Evolutionary conservation across 1,140 invertebrate genomes (phyloP).

Genomic region (Laupala kohalensis): DNA sequence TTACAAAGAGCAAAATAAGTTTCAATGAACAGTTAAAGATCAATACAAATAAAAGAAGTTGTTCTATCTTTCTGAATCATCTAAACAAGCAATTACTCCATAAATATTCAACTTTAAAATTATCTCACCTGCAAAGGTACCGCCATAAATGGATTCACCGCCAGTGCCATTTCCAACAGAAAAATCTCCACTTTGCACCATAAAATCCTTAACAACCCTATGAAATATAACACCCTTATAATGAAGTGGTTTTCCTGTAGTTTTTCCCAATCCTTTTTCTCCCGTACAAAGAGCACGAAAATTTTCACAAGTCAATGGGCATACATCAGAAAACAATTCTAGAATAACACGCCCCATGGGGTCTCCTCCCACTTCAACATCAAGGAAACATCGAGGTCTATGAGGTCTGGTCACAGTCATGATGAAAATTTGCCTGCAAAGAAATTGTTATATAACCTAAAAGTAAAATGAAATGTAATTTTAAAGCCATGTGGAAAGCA

Average conservation of each 20-base stretch:
- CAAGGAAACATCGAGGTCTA: slow-evolving; percentile 69
- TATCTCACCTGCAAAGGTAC: slow-evolving; percentile 63
- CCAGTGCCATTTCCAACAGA: slow-evolving; percentile 82
- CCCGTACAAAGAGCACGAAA: slow-evolving; percentile 86
- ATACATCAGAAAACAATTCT: slow-evolving; percentile 83
- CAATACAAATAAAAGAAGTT: background rate
- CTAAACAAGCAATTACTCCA: background rate
- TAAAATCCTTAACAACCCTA: slow-evolving; percentile 85
- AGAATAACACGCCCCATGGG: slow-evolving; percentile 82
- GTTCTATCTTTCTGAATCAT: background rate
- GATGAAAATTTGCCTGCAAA: background rate
- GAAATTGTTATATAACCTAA: background rate
- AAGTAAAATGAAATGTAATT: too few relatives aligned
- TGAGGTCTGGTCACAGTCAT: slow-evolving; percentile 9
- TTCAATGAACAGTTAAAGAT: background rate
- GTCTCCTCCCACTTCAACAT: slow-evolving; percentile 80
- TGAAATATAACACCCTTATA: slow-evolving; percentile 79
- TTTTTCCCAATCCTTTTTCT: slow-evolving; percentile 63
- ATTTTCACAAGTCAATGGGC: slow-evolving; percentile 88
- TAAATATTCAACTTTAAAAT: background rate
- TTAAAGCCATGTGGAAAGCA: too few relatives aligned
- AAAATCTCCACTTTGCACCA: slow-evolving; percentile 80
- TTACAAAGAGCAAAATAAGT: too few relatives aligned
- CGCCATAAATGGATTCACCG: slow-evolving; percentile 82
- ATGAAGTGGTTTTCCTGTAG: slow-evolving; percentile 54